A percentile compares a stretch with the other conserved stretches of the same genome.
phyloP scores from a whole-genome alignment of 2,888 invertebrate species.

The Oxystoma pomonae region DNA sequence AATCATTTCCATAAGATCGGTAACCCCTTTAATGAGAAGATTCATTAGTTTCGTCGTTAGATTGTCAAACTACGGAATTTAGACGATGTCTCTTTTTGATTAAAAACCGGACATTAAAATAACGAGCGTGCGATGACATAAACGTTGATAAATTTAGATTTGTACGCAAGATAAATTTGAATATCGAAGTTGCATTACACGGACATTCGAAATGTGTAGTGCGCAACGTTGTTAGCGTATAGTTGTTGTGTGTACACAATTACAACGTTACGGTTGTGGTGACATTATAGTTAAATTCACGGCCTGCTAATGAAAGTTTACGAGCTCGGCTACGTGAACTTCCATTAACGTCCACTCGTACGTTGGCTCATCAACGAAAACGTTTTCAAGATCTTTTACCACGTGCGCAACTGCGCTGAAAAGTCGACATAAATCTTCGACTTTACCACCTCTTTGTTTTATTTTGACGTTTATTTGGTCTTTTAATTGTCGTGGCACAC shows the following conservation, averaged over 20 bases:
- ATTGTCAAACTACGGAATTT: neutral
- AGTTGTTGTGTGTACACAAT: neutral
- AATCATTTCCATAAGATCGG: too few relatives aligned
- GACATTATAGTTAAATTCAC: constrained; percentile 48
- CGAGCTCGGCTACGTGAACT: constrained; percentile 35
- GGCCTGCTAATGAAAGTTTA: constrained; percentile 48
- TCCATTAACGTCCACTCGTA: neutral
- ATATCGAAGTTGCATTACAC: constrained; percentile 39
- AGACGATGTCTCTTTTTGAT: constrained; percentile 5
- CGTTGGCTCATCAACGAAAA: neutral
- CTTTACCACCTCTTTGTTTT: too few relatives aligned
- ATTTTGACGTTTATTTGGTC: too few relatives aligned
- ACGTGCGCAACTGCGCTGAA: too few relatives aligned
- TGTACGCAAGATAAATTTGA: constrained; percentile 44
- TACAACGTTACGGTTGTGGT: constrained; percentile 42
- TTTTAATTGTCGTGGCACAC: too few relatives aligned
- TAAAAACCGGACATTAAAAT: constrained; percentile 36
- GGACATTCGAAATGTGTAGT: neutral
- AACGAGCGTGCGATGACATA: constrained; percentile 44
- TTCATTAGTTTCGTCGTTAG: too few relatives aligned
- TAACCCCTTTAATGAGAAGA: too few relatives aligned
- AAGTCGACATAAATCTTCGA: too few relatives aligned
- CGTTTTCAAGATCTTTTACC: too few relatives aligned
- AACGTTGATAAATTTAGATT: constrained; percentile 48
- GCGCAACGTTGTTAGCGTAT: neutral